phyloP scores from a whole-genome alignment of 2,888 invertebrate species.

The Nymphalis polychloros region DNA sequence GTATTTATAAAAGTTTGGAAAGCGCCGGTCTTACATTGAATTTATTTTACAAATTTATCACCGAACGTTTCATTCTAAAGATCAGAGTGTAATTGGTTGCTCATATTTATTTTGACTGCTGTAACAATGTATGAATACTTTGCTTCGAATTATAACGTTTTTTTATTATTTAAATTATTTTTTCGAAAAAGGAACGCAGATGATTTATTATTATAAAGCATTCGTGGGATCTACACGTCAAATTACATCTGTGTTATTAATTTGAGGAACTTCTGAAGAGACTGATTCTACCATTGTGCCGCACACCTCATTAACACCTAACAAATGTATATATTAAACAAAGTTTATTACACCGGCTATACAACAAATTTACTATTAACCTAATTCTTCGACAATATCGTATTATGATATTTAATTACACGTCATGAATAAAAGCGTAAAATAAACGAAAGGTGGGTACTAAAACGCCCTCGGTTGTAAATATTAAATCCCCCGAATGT shows the following conservation, averaged over 20 bases:
- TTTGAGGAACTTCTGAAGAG: background rate
- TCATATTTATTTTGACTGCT: conserved; percentile 29
- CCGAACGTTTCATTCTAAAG: conserved; percentile 22
- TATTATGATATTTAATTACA: background rate
- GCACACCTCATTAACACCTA: conserved; percentile 9
- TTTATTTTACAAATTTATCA: conserved; percentile 37
- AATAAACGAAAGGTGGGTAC: conserved; percentile 23
- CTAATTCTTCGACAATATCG: conserved; percentile 2
- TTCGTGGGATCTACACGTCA: background rate
- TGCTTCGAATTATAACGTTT: conserved; percentile 11
- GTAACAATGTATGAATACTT: conserved; percentile 23
- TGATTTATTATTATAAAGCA: background rate
- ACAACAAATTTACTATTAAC: conserved; percentile 1
- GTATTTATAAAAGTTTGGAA: conserved; percentile 32
- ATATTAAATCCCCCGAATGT: conserved; percentile 15
- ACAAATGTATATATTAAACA: background rate
- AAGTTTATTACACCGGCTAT: background rate
- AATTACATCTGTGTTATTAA: background rate
- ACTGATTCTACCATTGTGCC: background rate
- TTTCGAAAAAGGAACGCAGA: background rate
- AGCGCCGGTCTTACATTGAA: conserved; percentile 21
- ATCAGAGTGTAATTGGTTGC: conserved; percentile 34
- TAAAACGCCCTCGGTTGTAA: conserved; percentile 29
- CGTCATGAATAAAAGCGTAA: conserved; percentile 22
- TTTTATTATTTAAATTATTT: conserved; percentile 2